Base-by-base conservation (phyloP, 2,888 invertebrate genomes). In the Pocota personata region DNA sequence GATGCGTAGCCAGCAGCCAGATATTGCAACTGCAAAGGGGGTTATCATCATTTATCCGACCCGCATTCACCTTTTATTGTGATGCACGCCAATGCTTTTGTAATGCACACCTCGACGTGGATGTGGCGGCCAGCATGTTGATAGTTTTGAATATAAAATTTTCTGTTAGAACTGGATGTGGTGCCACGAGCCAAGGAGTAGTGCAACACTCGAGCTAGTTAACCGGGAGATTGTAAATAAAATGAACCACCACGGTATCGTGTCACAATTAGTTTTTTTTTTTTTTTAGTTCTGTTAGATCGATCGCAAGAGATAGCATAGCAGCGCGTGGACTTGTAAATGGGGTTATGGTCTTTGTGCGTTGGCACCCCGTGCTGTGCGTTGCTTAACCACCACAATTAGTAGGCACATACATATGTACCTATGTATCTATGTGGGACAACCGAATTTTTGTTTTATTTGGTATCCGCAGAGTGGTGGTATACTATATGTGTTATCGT, bases 31-130 rank as follows among this genome's bases (percentile, higher is more conserved):
- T 71, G 72, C 64, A 72, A 80, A 80, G 86, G 86, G 86, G 80
- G 86, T 86, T 82, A 86, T 86, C 86, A 86, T 86, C 55, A 86
- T 86, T 86, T 72, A 80, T 40, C 48, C 82, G 82, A 86, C 86
- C 86, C 86, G 86, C 86, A 86, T 86, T 86, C 80, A 86, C 86
- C 86, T 86, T 82, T 75, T 48, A 67, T 67, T 71, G 55, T 66
- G 80, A 46, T 67, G 57, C 72, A 66, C 78, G 82, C 77, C 82
- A 83, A 77, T 72, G 66, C 24, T 67, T 62, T 57, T 76, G 73
- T 43, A 75, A 79, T 80, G 79, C 71, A 86, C 75, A 80, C 84
- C 80, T 78, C 62, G 66, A 57, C 3, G n/a, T 40, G 40, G 52
- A 24, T 37, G 40, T 27, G 10, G 24, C 27, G 71, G 84, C 84